Base-by-base conservation (phyloP, 2,797 vertebrate genomes). In the Protosalanx chinensis region DNA sequence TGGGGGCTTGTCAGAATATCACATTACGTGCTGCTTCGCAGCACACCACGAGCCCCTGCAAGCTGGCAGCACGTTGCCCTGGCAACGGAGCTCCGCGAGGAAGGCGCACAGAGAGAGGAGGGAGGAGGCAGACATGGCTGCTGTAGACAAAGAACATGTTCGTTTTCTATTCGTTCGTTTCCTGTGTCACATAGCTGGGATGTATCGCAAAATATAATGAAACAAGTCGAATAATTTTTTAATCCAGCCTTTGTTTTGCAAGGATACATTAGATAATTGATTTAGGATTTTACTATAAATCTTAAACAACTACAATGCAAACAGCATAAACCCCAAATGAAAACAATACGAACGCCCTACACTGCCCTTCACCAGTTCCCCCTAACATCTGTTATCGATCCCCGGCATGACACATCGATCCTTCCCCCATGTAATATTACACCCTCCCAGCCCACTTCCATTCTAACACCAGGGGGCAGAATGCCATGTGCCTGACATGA, bases 21-120 rank as follows among this genome's bases (percentile, higher is more conserved):
- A 79, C 68, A 88, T 85, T 63, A 68, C 82, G 73, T 49, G 66
- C 81, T 74, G 83, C 75, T 76, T 73, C 77, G 81, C 29, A 77
- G 66, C 30, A 69, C 78, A 46, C 62, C n/a, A 32, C 70, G 67
- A 51, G 70, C 82, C 73, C 57, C 78, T 66, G 73, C 58, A 60
- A 77, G 15, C 71, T 76, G 78, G 75, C 79, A 70, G 64, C 68
- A 2, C 59, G 87, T 92, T 74, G 64, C 86, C 87, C 84, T 90
- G 84, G 85, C 82, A 91, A 93, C 91, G 72, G 71, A 57, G 82
- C 82, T 72, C 72, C n/a, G 46, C 13, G 12, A 66, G 64, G 81
- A 74, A 46, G n/a, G 3, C 59, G 58, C 67, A 27, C 8, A 27
- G 16, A 29, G 51, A 68, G 59, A 29, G 74, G 10, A n/a, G 35